Evolutionary conservation across 2,888 invertebrate genomes (phyloP), one percentile per base, ranked within the genome.

Genomic region (Drosophila seclusa): DNA sequence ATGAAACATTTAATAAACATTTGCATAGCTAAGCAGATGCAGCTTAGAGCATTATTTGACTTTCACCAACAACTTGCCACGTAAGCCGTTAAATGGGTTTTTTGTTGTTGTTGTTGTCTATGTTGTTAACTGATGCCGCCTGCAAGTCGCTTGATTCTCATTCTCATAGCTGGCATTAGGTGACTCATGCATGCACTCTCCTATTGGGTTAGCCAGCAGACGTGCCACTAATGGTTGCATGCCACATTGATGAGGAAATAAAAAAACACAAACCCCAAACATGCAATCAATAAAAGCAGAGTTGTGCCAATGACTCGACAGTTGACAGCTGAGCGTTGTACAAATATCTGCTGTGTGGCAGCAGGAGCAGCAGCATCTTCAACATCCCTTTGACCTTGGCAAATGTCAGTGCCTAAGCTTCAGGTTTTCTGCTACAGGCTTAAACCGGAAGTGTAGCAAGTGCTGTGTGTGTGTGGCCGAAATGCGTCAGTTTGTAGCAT

Each of bases 321-420:
- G 38, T 13, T 27, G 27, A 13, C 55, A 55, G 40, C 27, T 55
- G 27, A 38, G 38, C 40, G 13, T 38, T 8, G 2, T 55, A 27
- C 10, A 49, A 49, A 49, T 27, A 32, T 31, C 11, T 21, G 55
- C 4, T 31, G 48, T 21, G 27, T 16, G 27, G 57, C 27, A n/a
- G 53, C 78, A 73, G 68, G 83, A 70, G 55, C 16, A 27, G 52
- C 27, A 49, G 52, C 76, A 74, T 76, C 82, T 67, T 78, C 72
- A 55, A 58, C 68, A 73, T 69, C 69, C 72, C 24, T 16, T 66
- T 87, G 89, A 84, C 84, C 84, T 84, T 84, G 89, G 52, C 69
- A 79, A 73, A 87, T 84, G 89, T 84, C 84, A 84, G 32, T 75
- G 77, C 65, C 52, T 54, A 62, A 72, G 73, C 63, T 29, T 63